phyloP scores from a whole-genome alignment of 2,888 invertebrate species.

The Ectemnius lituratus region DNA sequence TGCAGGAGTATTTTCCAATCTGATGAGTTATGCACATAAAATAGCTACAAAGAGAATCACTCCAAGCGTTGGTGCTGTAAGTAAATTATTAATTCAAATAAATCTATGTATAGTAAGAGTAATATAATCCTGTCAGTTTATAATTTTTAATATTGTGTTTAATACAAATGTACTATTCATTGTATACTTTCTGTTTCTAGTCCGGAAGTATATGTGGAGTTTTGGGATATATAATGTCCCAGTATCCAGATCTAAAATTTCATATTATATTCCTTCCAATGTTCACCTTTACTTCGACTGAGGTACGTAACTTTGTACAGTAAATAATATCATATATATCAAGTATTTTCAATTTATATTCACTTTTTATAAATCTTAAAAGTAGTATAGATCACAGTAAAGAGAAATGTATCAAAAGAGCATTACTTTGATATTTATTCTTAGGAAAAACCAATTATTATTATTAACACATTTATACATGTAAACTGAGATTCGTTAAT shows the following conservation, averaged over 20 bases:
- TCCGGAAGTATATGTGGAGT: slow-evolving; percentile 97
- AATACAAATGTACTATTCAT: slow-evolving; percentile 1
- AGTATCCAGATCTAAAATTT: slow-evolving; percentile 92
- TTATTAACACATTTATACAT: slow-evolving; percentile 15
- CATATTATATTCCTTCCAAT: slow-evolving; percentile 94
- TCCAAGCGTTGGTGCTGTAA: slow-evolving; percentile 95
- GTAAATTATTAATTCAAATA: slow-evolving; percentile 70
- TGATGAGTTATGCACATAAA: slow-evolving; percentile 91
- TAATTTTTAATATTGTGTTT: not conserved
- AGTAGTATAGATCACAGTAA: too few species aligned
- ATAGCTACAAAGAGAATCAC: slow-evolving; percentile 84
- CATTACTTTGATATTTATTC: not conserved
- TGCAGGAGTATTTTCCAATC: slow-evolving; percentile 92
- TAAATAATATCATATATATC: slow-evolving; percentile 10
- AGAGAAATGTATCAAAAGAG: not conserved
- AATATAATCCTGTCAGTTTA: too few species aligned
- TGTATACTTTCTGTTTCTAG: slow-evolving; percentile 79
- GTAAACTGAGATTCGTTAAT: slow-evolving; percentile 31
- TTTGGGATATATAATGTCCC: slow-evolving; percentile 91
- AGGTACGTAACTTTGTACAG: slow-evolving; percentile 78
- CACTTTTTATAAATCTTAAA: too few species aligned
- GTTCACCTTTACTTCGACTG: slow-evolving; percentile 91
- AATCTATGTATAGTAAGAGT: not conserved
- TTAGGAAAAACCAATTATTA: not conserved
- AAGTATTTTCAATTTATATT: too few species aligned